These are phyloP conservation scores for Lypha dubia DNA, from an alignment of 2,888 invertebrate species.

Conservation along the genomic window DNA sequence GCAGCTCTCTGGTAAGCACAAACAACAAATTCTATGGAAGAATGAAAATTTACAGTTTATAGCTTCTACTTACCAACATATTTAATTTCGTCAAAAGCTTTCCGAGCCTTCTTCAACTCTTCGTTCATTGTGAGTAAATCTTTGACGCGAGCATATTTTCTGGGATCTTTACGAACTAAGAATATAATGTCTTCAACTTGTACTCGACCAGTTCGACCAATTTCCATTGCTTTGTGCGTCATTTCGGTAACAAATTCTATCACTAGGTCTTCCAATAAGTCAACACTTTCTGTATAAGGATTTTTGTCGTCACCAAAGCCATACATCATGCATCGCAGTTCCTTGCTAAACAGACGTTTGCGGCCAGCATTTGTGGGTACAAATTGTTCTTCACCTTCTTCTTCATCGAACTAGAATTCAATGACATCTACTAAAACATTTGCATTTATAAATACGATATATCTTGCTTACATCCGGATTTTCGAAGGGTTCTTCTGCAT, in stretches of 20 bases:
- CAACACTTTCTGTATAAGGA: constrained; percentile 99
- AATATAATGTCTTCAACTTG: constrained; percentile 99
- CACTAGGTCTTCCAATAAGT: constrained; percentile 97
- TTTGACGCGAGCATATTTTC: constrained; percentile 98
- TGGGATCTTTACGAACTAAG: constrained; percentile 96
- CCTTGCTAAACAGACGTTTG: constrained; percentile 95
- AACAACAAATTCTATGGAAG: too few species aligned
- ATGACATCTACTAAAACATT: neutral
- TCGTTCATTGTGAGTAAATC: constrained; percentile 99
- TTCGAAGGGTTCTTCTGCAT: constrained; percentile 79
- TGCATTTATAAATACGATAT: neutral
- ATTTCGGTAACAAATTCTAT: constrained; percentile 99
- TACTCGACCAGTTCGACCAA: constrained; percentile 97
- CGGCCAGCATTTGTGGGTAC: constrained; percentile 89
- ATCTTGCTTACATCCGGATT: constrained; percentile 77
- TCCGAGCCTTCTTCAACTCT: constrained; percentile 98
- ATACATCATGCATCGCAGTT: constrained; percentile 99
- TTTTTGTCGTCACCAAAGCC: constrained; percentile 99
- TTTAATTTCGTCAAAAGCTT: constrained; percentile 99
- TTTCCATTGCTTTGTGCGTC: constrained; percentile 97
- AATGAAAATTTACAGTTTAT: neutral
- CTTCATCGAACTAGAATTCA: constrained; percentile 82
- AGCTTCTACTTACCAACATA: constrained; percentile 90
- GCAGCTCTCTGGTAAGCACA: too few species aligned
- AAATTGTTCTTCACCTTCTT: constrained; percentile 88